Conservation (phyloP, 2,888 invertebrate species). For the Agrilus cyanescens region DNA sequence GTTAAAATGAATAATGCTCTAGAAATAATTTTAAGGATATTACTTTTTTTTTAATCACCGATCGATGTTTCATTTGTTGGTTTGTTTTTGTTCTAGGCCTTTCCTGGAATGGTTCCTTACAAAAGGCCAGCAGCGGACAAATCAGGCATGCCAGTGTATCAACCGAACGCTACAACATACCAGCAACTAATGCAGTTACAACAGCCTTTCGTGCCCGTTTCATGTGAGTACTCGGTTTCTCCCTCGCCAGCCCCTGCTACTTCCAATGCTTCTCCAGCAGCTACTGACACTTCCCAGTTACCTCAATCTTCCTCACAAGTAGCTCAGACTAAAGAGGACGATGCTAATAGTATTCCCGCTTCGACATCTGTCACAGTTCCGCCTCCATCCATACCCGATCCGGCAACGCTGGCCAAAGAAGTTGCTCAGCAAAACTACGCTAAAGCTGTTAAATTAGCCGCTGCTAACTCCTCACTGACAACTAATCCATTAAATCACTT, state of each 20-base stretch:
- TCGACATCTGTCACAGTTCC: constrained; percentile 21
- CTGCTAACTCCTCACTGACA: constrained; percentile 28
- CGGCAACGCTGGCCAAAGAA: constrained; percentile 63
- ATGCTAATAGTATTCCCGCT: constrained; percentile 11
- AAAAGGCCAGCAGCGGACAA: constrained; percentile 94
- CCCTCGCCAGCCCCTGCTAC: constrained; percentile 36
- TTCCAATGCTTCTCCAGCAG: constrained; percentile 26
- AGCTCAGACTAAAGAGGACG: constrained; percentile 17
- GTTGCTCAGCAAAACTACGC: constrained; percentile 76
- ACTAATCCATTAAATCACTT: constrained; percentile 35
- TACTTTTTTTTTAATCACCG: no score
- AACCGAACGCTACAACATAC: constrained; percentile 79
- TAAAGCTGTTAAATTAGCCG: constrained; percentile 55
- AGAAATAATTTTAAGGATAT: no score
- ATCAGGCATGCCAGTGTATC: constrained; percentile 92
- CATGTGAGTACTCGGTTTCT: constrained; percentile 91
- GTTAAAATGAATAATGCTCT: no score
- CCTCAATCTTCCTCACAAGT: constrained; percentile 20
- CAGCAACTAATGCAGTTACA: constrained; percentile 91
- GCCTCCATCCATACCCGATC: constrained; percentile 37
- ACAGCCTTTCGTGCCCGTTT: constrained; percentile 96
- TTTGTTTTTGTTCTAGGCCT: constrained; percentile 55
- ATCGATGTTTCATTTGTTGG: constrained; percentile 9
- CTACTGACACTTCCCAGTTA: constrained; percentile 22
- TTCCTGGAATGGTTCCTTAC: constrained; percentile 91